Conservation (phyloP, 2,113 vertebrate species). For the Acanthochromis polyacanthus region DNA sequence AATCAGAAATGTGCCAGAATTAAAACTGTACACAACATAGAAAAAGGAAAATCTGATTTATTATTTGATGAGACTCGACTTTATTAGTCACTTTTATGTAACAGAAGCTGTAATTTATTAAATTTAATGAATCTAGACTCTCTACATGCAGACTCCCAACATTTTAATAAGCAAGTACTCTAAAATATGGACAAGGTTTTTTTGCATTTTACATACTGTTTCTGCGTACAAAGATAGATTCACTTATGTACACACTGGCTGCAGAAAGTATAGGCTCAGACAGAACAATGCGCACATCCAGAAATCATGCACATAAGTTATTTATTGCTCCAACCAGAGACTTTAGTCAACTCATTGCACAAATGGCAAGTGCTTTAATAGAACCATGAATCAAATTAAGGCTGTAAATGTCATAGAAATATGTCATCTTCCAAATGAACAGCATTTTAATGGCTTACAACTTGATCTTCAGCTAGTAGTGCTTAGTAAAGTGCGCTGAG, state of each 20-base stretch:
- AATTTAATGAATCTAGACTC: neutral
- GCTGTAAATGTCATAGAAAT: constrained; percentile 15
- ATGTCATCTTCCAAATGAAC: constrained; percentile 7
- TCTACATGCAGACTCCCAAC: neutral
- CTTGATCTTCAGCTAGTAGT: neutral
- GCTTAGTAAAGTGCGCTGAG: neutral
- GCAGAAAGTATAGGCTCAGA: neutral
- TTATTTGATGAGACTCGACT: neutral
- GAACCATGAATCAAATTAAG: constrained; percentile 4
- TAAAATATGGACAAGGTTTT: neutral
- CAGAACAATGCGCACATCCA: neutral
- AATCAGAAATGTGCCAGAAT: neutral
- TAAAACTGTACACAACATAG: neutral
- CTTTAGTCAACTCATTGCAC: neutral
- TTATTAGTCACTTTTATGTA: neutral
- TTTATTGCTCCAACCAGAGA: neutral
- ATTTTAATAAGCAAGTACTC: neutral
- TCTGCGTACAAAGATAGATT: neutral
- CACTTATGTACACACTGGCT: too few species aligned
- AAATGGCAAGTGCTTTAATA: neutral
- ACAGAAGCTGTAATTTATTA: neutral
- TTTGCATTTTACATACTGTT: neutral
- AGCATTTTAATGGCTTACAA: neutral
- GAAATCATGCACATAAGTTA: neutral
- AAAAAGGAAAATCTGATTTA: neutral